These are phyloP conservation scores for Dendrolimus houi DNA, from an alignment of 2,888 invertebrate species.

Conservation along the genomic window DNA sequence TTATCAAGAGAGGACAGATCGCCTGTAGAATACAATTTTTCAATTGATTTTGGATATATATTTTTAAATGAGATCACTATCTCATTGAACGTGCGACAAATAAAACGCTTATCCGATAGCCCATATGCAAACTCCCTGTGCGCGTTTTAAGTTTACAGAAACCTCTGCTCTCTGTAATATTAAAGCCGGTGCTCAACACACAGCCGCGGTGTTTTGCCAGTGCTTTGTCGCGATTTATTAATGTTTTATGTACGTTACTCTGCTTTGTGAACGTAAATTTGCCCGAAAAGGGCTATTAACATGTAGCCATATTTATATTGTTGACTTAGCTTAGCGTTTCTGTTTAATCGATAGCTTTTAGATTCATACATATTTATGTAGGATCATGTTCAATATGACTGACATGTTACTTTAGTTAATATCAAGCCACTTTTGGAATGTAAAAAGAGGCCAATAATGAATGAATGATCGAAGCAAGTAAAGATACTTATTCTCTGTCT, in stretches of 20 bases:
- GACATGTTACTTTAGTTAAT: too few relatives aligned
- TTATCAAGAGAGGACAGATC: too few relatives aligned
- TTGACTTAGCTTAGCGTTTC: neutral
- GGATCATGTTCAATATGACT: too few relatives aligned
- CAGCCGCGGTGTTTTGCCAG: slow-evolving; percentile 20
- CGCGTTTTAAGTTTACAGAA: slow-evolving; percentile 28
- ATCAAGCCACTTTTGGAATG: too few relatives aligned
- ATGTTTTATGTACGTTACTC: slow-evolving; percentile 16
- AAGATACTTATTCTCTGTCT: too few relatives aligned
- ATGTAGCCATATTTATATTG: neutral
- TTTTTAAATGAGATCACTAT: neutral
- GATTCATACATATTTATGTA: too few relatives aligned
- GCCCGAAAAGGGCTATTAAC: neutral
- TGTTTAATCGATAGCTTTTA: neutral
- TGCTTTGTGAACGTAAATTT: neutral
- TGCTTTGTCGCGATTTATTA: slow-evolving; percentile 14
- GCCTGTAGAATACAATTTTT: neutral
- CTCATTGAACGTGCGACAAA: neutral
- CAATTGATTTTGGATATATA: neutral
- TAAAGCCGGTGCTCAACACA: slow-evolving; percentile 30
- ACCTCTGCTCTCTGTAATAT: slow-evolving; percentile 35
- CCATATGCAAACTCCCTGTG: slow-evolving; percentile 12
- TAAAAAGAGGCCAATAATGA: too few relatives aligned
- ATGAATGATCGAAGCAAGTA: too few relatives aligned
- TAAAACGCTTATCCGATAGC: neutral